Base-by-base conservation (phyloP, 2,113 vertebrate species). In the Xenopus laevis region DNA sequence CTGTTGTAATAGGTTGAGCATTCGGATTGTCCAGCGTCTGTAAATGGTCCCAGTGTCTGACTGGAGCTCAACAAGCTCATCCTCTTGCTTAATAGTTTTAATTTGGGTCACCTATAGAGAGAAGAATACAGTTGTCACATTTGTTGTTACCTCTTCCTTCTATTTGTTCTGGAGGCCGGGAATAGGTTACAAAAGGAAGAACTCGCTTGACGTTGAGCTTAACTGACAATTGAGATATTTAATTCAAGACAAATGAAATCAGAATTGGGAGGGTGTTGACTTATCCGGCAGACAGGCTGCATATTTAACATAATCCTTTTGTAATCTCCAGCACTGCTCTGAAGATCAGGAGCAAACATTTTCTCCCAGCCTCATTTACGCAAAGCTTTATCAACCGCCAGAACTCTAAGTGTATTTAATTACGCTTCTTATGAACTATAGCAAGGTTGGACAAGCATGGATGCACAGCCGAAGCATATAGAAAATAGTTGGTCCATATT, bases 81-180 rank as follows among this genome's bases (percentile, higher is more conserved):
- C 96, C 85, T 96, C 86, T 82, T 93, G 86, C 84, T 97, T 96
- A 84, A 98, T 95, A 0, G 94, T 97, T 87, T 98, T 98, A 81
- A 99, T 99, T 80, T 95, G 96, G 69, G 96, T 98, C 20, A 99
- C 96, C 96, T 99, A 10, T 7, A 7, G 6, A 9, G 12, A n/a
- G 33, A 58, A 11, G 63, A 27, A 1, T 17, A 16, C 13, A 55
- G 7, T 9, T n/a, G 53, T 16, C 15, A 40, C 23, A 1, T 27
- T 4, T 27, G 7, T 9, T n/a, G 53, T 16, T 3, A 40, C 23
- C 23, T 27, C 23, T 27, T 27, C 4, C 23, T 27, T 27, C 23
- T 27, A 27, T 27, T 27, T 27, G 2, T 27, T 27, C 23, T 27
- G 23, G 23, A 27, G 33, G 6, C 33, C 33, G 6, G 8, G 33